These are phyloP conservation scores for Acronicta aceris DNA, from an alignment of 2,888 invertebrate species.

Conservation along the genomic window DNA sequence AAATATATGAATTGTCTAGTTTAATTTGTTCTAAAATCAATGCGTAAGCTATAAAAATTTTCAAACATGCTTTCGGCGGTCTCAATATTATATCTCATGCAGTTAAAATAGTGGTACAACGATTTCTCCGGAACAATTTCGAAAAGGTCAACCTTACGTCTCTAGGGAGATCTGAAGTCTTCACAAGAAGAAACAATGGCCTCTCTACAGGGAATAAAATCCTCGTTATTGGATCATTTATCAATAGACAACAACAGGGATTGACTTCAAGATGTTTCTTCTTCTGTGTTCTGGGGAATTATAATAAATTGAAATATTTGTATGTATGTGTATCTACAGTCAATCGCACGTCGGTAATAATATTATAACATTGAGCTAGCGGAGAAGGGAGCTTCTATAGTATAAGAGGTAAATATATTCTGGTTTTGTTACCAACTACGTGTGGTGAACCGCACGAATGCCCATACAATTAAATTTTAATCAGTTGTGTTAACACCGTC, in stretches of 20 bases:
- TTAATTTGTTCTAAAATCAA: too few relatives aligned
- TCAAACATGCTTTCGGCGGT: not conserved
- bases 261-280: constrained; percentile 1
- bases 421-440: not conserved
- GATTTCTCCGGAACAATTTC: constrained; percentile 20
- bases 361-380: not conserved
- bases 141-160: constrained; percentile 32
- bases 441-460: too few relatives aligned
- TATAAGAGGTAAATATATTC: not conserved
- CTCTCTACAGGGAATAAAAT: constrained; percentile 11
- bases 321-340: too few relatives aligned
- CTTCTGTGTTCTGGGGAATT: not conserved
- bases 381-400: not conserved
- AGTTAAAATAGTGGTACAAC: constrained; percentile 12
- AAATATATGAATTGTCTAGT: too few relatives aligned
- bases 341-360: not conserved
- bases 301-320: not conserved
- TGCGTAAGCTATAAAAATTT: too few relatives aligned
- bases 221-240: constrained; percentile 21
- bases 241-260: constrained; percentile 5
- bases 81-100: constrained; percentile 17
- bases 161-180: constrained; percentile 19
- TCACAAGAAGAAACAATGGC: constrained; percentile 27
- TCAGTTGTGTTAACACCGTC: too few relatives aligned
- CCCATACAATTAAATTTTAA: too few relatives aligned